These are phyloP conservation scores for Philonicus albiceps DNA, from an alignment of 2,888 invertebrate species.

Conservation along the genomic window DNA sequence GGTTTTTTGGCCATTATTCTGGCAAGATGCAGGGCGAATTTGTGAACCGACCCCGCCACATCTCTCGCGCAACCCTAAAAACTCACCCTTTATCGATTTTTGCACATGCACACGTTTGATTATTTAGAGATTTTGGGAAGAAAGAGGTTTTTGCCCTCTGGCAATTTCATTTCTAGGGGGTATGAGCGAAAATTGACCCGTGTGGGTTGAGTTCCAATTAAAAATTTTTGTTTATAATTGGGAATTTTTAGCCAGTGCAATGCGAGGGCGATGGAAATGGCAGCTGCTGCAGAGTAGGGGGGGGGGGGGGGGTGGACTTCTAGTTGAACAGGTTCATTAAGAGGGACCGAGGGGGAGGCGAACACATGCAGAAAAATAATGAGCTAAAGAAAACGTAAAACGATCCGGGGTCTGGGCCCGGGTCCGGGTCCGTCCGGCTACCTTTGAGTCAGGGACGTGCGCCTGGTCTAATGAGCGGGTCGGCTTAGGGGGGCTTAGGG, in stretches of 20 bases:
- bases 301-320: not conserved
- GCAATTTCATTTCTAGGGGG: not conserved
- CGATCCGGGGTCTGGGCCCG: no score
- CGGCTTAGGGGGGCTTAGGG: not conserved
- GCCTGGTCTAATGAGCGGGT: conserved; percentile 24
- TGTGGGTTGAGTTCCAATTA: not conserved
- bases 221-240: conserved; percentile 38
- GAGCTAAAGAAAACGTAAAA: conserved; percentile 48
- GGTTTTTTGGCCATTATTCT: not conserved
- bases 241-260: not conserved
- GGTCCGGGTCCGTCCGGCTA: not conserved
- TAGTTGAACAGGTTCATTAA: not conserved
- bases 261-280: not conserved
- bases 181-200: not conserved
- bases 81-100: conserved; percentile 31
- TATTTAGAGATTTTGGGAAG: conserved; percentile 7
- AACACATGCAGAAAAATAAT: conserved; percentile 48
- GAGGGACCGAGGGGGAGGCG: conserved; percentile 33
- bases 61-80: not conserved
- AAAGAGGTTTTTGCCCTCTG: conserved; percentile 26
- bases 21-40: conserved; percentile 26
- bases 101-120: conserved; percentile 35
- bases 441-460: conserved; percentile 22
- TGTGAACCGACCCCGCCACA: not conserved
- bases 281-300: not conserved